Base-by-base conservation (phyloP, 2,888 invertebrate species). In the Mystacides longicornis region DNA sequence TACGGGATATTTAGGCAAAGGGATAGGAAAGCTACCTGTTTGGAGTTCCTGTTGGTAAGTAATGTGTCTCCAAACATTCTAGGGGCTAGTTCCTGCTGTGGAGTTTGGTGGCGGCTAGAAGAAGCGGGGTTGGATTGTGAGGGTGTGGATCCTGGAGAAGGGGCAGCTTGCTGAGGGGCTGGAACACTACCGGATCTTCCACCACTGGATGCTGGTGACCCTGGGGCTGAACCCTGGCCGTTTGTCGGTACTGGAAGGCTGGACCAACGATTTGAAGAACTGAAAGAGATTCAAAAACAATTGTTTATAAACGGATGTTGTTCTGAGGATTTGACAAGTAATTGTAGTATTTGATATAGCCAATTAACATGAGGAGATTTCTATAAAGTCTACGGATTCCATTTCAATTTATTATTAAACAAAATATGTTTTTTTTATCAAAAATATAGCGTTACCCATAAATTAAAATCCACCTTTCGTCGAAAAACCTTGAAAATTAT, bases 41-140 rank as follows among this genome's bases (percentile, higher is more conserved):
- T 60, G 49, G 60, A 60, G 57, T 59, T 57, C 60, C 60, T 60
- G 55, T 60, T 54, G 14, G 58, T 56, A 52, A 60, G 57, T 47
- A 60, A 55, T 2, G 86, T 86, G 65, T 87, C 86, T 23, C 86
- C 86, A 64, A 87, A 87, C 86, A 86, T 86, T 67, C 86, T 80
- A 3, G 84, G 74, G 18, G 82, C 80, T 49, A 82, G 81, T 58
- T 76, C 75, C 37, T 74, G 69, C 14, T 37, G 37, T 67, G 78
- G 74, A 57, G 71, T 63, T 66, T 74, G 71, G 60, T 69, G 67
- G 56, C 73, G 71, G 63, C 71, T 64, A 61, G 68, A 65, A 61
- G 69, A 64, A 56, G 73, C 68, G 33, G 68, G 64, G 60, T 73
- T 51, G 31, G 54, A 42, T 16, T 48, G 45, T 3, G 52, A 73